phyloP scores from a whole-genome alignment of 2,113 vertebrate species.

The Pachycephala philippinensis region DNA sequence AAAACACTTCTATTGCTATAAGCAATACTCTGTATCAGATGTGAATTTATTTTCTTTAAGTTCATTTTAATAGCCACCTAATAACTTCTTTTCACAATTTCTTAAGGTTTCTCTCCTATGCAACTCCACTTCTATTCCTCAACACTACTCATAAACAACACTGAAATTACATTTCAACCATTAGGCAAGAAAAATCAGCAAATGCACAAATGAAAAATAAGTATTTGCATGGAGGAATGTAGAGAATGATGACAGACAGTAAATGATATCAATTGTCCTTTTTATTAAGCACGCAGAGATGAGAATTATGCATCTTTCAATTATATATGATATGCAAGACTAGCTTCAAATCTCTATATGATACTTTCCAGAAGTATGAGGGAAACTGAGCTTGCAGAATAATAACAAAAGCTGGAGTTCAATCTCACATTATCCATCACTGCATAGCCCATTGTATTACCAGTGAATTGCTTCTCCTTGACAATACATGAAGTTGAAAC shows the following conservation, averaged over 20 bases:
- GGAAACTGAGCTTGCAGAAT: slow-evolving; percentile 24
- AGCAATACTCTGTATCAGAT: not conserved
- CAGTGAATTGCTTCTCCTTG: slow-evolving; percentile 7
- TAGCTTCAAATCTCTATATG: slow-evolving; percentile 47
- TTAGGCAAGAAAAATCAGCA: not conserved
- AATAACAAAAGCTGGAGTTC: slow-evolving; percentile 52
- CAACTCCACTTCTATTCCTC: not conserved
- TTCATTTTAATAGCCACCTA: not conserved
- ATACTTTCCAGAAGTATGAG: not conserved
- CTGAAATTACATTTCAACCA: not conserved
- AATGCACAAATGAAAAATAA: not conserved
- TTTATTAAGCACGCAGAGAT: slow-evolving; percentile 17
- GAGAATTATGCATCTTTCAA: slow-evolving; percentile 46
- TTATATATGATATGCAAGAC: slow-evolving; percentile 52
- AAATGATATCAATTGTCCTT: not conserved
- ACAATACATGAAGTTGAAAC: slow-evolving; percentile 23
- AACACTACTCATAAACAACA: not conserved
- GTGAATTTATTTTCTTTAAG: not conserved
- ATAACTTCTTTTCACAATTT: not conserved
- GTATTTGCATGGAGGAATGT: not conserved
- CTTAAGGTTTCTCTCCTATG: not conserved
- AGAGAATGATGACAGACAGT: not conserved
- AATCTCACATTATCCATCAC: slow-evolving; percentile 39
- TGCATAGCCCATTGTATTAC: not conserved
- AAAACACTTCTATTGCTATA: not conserved